These are phyloP conservation scores for Lepidurus apus DNA, from an alignment of 1,140 invertebrate species.

Conservation along the genomic window DNA sequence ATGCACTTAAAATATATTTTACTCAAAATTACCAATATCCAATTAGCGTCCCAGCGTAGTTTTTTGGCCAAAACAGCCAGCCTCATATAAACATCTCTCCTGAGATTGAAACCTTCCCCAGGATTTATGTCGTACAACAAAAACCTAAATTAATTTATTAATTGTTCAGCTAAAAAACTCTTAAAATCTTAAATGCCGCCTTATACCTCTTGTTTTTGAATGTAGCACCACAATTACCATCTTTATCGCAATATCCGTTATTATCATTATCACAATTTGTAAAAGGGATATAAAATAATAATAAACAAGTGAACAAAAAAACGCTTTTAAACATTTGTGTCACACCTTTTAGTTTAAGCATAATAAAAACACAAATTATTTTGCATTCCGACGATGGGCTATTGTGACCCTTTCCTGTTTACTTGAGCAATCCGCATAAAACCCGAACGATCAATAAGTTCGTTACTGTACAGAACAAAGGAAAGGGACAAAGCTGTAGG, in stretches of 20 bases:
- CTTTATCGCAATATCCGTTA: neutral
- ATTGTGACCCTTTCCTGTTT: too few species aligned
- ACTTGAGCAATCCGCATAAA: too few species aligned
- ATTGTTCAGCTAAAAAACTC: neutral
- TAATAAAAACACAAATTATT: neutral
- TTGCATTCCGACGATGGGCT: too few species aligned
- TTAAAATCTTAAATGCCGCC: too few species aligned
- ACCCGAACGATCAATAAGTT: too few species aligned
- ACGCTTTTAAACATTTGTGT: neutral
- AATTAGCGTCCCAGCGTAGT: conserved; percentile 46
- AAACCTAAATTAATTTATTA: conserved; percentile 49
- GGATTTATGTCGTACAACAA: conserved; percentile 90
- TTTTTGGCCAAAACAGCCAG: conserved; percentile 72
- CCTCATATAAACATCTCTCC: conserved; percentile 91
- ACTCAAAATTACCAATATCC: conserved; percentile 49
- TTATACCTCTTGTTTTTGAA: neutral
- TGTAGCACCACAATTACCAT: neutral
- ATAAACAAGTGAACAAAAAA: neutral
- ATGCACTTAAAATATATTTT: conserved; percentile 22
- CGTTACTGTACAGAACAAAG: too few species aligned
- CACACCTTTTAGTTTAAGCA: neutral
- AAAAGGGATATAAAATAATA: neutral
- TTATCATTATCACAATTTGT: neutral
- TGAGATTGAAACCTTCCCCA: conserved; percentile 92
- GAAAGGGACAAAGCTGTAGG: too few species aligned